Evolutionary conservation across 2,888 invertebrate genomes (phyloP).

Genomic region (Caenorhabditis sp.): DNA sequence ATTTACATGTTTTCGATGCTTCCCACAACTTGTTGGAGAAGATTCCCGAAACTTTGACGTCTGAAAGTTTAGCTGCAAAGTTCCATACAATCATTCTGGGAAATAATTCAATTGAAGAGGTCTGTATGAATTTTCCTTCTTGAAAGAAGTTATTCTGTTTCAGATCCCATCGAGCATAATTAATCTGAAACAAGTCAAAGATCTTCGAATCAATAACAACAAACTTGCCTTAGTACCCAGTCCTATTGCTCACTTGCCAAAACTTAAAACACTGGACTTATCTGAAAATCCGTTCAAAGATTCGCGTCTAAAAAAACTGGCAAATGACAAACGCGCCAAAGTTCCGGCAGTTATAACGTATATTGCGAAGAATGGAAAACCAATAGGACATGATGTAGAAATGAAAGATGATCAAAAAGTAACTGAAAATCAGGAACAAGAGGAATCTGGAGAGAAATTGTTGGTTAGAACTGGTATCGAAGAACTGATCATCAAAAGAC

Average conservation of each 20-base stretch:
- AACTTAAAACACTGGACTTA: slow-evolving; percentile 11
- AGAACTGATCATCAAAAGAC: slow-evolving; percentile 10
- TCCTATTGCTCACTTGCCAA: slow-evolving; percentile 13
- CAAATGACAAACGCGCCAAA: slow-evolving; percentile 53
- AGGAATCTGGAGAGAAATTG: not conserved
- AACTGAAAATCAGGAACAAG: slow-evolving; percentile 2
- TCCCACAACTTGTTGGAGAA: slow-evolving; percentile 41
- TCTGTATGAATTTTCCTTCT: too few species aligned
- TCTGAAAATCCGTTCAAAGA: slow-evolving; percentile 23
- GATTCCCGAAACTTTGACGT: slow-evolving; percentile 29
- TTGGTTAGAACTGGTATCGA: slow-evolving; percentile 22
- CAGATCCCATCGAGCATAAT: slow-evolving; percentile 12
- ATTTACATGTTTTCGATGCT: slow-evolving; percentile 51
- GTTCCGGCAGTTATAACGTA: slow-evolving; percentile 42
- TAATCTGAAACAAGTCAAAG: slow-evolving; percentile 37
- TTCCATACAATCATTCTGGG: slow-evolving; percentile 45
- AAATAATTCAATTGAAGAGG: slow-evolving; percentile 38
- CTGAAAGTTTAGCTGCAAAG: slow-evolving; percentile 20
- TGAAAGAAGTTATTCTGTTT: not conserved
- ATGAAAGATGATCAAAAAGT: not conserved
- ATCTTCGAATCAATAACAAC: slow-evolving; percentile 39
- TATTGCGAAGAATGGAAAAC: slow-evolving; percentile 26
- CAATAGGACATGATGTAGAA: not conserved
- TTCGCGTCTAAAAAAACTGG: slow-evolving; percentile 45
- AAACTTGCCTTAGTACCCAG: slow-evolving; percentile 23